These are phyloP conservation scores for Limnephilus lunatus DNA, from an alignment of 2,888 invertebrate species.

Conservation along the genomic window DNA sequence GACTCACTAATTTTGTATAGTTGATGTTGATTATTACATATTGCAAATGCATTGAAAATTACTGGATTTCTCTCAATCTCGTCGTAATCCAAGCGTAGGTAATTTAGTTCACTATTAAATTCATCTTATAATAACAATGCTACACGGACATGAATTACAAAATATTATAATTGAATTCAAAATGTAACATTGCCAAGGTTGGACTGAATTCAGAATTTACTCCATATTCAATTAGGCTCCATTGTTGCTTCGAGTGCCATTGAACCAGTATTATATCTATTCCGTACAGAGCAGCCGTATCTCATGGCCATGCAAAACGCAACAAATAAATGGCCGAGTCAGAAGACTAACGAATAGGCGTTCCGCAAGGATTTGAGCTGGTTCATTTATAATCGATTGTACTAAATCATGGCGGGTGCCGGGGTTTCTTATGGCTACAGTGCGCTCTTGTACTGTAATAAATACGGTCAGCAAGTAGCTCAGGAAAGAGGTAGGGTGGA, in stretches of 20 bases:
- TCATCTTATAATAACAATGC: slow-evolving; percentile 10
- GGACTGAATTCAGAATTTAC: slow-evolving; percentile 22
- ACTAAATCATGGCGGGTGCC: slow-evolving; percentile 60
- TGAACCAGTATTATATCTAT: slow-evolving; percentile 46
- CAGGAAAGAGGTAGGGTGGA: background rate
- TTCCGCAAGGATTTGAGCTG: slow-evolving; percentile 57
- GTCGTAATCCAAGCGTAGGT: background rate
- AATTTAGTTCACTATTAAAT: background rate
- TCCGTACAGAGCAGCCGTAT: background rate
- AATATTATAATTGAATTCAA: slow-evolving; percentile 45
- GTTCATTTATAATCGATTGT: slow-evolving; percentile 66
- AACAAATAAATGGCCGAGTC: slow-evolving; percentile 37
- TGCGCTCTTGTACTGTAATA: slow-evolving; percentile 41
- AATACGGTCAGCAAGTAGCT: slow-evolving; percentile 58
- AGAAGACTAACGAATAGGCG: slow-evolving; percentile 58
- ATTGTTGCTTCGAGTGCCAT: slow-evolving; percentile 38
- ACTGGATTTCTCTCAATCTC: background rate
- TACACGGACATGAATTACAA: background rate
- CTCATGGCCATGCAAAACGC: slow-evolving; percentile 46
- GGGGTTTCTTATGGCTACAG: slow-evolving; percentile 28
- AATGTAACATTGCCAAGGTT: slow-evolving; percentile 10
- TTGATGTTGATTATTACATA: background rate
- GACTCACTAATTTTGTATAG: background rate
- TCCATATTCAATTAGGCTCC: slow-evolving; percentile 50
- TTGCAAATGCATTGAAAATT: background rate